Conservation (phyloP, 1,140 invertebrate genomes). For the Idris sp. region DNA sequence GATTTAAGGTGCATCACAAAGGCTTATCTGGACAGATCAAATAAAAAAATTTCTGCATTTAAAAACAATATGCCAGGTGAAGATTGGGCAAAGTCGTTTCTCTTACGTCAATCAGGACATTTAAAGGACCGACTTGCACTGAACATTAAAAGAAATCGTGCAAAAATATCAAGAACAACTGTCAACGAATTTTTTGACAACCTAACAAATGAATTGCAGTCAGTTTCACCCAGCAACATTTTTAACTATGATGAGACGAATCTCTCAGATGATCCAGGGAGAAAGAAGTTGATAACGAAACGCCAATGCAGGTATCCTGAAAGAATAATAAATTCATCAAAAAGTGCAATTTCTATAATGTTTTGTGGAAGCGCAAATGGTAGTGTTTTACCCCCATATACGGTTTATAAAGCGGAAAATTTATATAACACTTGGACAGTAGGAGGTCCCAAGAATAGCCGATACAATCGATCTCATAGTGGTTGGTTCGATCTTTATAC, state of each 20-base stretch:
- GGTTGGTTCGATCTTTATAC: constrained; percentile 66
- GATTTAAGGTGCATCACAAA: constrained; percentile 62
- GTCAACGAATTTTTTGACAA: constrained; percentile 15
- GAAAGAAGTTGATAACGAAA: constrained; percentile 7
- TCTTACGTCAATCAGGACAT: constrained; percentile 55
- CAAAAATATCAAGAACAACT: constrained; percentile 35
- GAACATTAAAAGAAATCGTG: constrained; percentile 67
- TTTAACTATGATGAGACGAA: constrained; percentile 14
- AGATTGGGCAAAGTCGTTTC: constrained; percentile 63
- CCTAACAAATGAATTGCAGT: constrained; percentile 4
- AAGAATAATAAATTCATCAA: constrained; percentile 17
- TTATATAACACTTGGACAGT: constrained; percentile 68
- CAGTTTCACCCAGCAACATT: constrained; percentile 3
- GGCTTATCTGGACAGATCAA: constrained; percentile 60
- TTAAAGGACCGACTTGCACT: constrained; percentile 52
- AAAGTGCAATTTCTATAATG: constrained; percentile 10
- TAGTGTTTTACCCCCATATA: constrained; percentile 60
- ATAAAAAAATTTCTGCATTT: constrained; percentile 40
- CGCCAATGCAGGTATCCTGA: constrained; percentile 12
- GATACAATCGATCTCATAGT: constrained; percentile 68
- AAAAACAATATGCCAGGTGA: constrained; percentile 66
- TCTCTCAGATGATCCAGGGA: constrained; percentile 11
- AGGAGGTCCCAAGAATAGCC: constrained; percentile 62
- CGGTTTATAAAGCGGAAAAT: constrained; percentile 71
- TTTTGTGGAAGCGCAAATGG: constrained; percentile 26